These are phyloP conservation scores for Lagocephalus sceleratus DNA, from an alignment of 2,797 vertebrate species.

Conservation along the genomic window DNA sequence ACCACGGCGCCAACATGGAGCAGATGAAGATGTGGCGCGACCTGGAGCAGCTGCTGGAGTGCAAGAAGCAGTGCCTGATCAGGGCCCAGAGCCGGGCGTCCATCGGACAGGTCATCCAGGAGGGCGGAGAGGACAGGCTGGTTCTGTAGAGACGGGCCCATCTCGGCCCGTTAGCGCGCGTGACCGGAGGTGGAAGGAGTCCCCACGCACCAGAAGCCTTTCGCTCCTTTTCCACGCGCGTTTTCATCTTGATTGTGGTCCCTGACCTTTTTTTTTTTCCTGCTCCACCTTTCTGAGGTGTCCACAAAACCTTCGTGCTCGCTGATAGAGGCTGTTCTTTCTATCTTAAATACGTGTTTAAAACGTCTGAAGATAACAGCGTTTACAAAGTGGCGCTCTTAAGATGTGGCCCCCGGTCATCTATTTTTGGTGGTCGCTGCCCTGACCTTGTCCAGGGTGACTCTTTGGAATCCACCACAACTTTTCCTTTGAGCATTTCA, in stretches of 20 bases:
- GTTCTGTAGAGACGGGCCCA: conserved; percentile 76
- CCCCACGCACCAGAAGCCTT: no score
- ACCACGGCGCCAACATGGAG: conserved; percentile 89
- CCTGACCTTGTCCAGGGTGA: conserved; percentile 86
- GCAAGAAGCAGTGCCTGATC: conserved; percentile 90
- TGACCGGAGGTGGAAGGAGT: no score
- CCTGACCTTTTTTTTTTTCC: neutral
- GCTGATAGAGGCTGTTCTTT: conserved; percentile 57
- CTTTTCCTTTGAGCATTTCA: conserved; percentile 43
- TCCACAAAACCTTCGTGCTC: conserved; percentile 38
- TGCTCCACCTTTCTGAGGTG: conserved; percentile 9
- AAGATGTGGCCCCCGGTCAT: conserved; percentile 71
- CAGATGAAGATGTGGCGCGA: conserved; percentile 97
- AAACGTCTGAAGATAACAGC: conserved; percentile 87
- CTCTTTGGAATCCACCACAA: conserved; percentile 85
- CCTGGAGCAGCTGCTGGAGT: conserved; percentile 88
- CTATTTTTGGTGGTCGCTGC: conserved; percentile 90
- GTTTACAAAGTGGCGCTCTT: conserved; percentile 90
- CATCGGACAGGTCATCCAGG: conserved; percentile 91
- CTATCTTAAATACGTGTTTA: conserved; percentile 84
- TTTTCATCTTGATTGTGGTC: neutral
- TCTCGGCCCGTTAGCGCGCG: neutral
- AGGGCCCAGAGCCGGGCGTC: conserved; percentile 84
- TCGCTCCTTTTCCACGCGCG: no score
- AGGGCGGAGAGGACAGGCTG: conserved; percentile 89